These are phyloP conservation scores for Lepidocyrtoides sp. DNA, from an alignment of 2,888 invertebrate genomes.

Conservation along the genomic window DNA sequence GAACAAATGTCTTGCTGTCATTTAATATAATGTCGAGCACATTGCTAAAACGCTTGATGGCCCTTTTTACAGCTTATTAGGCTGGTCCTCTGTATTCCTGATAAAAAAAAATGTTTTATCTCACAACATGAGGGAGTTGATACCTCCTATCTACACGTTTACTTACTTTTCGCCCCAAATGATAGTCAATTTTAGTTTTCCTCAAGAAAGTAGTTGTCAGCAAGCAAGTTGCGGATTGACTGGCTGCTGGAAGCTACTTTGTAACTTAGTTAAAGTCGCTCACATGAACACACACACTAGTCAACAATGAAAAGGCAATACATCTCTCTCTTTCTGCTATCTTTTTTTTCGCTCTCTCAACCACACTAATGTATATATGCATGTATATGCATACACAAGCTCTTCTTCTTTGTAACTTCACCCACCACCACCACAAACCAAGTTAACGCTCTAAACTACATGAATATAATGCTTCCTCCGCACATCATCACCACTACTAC, in stretches of 20 bases:
- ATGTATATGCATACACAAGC: too few species aligned
- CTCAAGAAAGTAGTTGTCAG: slow-evolving; percentile 64
- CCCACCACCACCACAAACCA: neutral
- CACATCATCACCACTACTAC: neutral
- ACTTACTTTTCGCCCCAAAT: slow-evolving; percentile 36
- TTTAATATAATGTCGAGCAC: neutral
- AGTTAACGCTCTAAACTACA: slow-evolving; percentile 33
- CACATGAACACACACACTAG: slow-evolving; percentile 42
- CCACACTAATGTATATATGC: too few species aligned
- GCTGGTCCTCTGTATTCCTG: neutral
- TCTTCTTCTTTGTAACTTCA: slow-evolving; percentile 44
- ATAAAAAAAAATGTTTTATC: neutral
- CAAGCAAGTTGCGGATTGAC: slow-evolving; percentile 71
- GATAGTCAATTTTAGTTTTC: neutral
- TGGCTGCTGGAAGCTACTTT: slow-evolving; percentile 69
- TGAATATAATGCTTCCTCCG: slow-evolving; percentile 23
- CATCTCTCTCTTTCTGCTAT: slow-evolving; percentile 66
- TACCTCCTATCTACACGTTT: neutral
- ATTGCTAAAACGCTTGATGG: neutral
- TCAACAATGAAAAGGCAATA: slow-evolving; percentile 68
- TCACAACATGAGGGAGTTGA: neutral
- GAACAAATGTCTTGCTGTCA: neutral
- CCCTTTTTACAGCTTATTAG: neutral
- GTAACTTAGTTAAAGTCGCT: slow-evolving; percentile 61
- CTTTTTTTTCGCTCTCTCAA: slow-evolving; percentile 12